These are phyloP conservation scores for Napeogenes sylphis DNA, from an alignment of 2,888 invertebrate species.

Conservation along the genomic window DNA sequence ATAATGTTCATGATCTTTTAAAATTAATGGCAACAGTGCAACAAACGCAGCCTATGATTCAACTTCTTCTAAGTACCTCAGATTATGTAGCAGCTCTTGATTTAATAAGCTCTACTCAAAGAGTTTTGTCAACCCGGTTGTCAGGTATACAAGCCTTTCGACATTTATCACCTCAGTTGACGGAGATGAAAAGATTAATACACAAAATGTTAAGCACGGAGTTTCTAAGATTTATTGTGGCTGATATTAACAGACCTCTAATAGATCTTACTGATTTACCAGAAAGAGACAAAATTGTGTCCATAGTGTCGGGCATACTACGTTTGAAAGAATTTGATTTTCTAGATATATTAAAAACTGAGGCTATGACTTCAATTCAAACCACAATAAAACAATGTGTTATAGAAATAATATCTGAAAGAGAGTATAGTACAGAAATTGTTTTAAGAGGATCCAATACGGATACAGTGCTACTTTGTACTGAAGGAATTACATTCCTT, in stretches of 20 bases:
- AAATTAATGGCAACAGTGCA: slow-evolving; percentile 96
- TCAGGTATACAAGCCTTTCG: slow-evolving; percentile 96
- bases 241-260: slow-evolving; percentile 92
- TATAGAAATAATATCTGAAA: slow-evolving; percentile 81
- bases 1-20: slow-evolving; percentile 83
- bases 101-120: slow-evolving; percentile 96
- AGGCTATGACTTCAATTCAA: slow-evolving; percentile 92
- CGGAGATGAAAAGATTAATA: slow-evolving; percentile 96
- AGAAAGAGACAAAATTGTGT: slow-evolving; percentile 91
- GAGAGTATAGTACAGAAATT: slow-evolving; percentile 68
- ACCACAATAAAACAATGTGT: slow-evolving; percentile 92
- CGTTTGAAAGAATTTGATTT: slow-evolving; percentile 92
- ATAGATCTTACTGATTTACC: slow-evolving; percentile 77
- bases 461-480: slow-evolving; percentile 77
- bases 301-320: slow-evolving; percentile 93
- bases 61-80: slow-evolving; percentile 93
- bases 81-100: slow-evolving; percentile 99
- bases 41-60: slow-evolving; percentile 98
- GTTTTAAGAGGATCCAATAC: slow-evolving; percentile 66
- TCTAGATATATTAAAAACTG: slow-evolving; percentile 90
- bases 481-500: slow-evolving; percentile 84
- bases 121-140: slow-evolving; percentile 92
- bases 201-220: slow-evolving; percentile 98
- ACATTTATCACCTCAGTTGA: slow-evolving; percentile 95
- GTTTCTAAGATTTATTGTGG: slow-evolving; percentile 93